Evolutionary conservation across 2,113 vertebrate genomes (phyloP).

Genomic region (Benthochromis sp.): DNA sequence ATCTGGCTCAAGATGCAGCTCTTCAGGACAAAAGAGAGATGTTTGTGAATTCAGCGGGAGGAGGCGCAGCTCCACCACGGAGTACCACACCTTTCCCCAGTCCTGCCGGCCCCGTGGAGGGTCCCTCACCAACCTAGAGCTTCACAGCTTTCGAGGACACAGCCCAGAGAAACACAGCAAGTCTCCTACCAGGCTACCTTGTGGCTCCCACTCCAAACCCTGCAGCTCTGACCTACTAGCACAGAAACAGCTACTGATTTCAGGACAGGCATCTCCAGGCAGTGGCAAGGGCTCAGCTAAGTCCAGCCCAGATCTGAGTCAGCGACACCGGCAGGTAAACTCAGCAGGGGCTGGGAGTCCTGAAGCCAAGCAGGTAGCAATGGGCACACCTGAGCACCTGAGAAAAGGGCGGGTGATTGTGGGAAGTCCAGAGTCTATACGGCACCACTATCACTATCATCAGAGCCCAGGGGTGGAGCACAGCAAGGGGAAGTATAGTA

Average conservation of each 20-base stretch:
- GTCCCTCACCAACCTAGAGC: slow-evolving; percentile 73
- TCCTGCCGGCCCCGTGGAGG: slow-evolving; percentile 62
- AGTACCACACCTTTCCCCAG: slow-evolving; percentile 76
- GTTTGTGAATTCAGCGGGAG: slow-evolving; percentile 76
- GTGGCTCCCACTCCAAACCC: slow-evolving; percentile 8
- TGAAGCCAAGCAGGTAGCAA: slow-evolving; percentile 73
- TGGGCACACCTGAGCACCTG: slow-evolving; percentile 82
- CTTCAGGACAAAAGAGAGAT: slow-evolving; percentile 38
- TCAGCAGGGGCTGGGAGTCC: slow-evolving; percentile 65
- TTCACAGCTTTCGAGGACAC: slow-evolving; percentile 73
- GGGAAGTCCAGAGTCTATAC: slow-evolving; percentile 84
- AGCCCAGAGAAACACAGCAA: slow-evolving; percentile 81
- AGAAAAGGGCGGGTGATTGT: slow-evolving; percentile 74
- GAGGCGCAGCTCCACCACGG: slow-evolving; percentile 81
- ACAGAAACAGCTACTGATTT: slow-evolving; percentile 41
- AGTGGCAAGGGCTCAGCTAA: slow-evolving; percentile 71
- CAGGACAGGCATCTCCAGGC: slow-evolving; percentile 58
- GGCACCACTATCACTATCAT: slow-evolving; percentile 79
- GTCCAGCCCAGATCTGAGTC: slow-evolving; percentile 82
- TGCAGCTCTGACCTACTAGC: slow-evolving; percentile 49
- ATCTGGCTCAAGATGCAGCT: slow-evolving; percentile 48
- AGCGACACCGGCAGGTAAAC: slow-evolving; percentile 70
- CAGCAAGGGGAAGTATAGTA: slow-evolving; percentile 67
- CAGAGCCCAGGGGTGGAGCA: slow-evolving; percentile 76
- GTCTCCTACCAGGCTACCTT: slow-evolving; percentile 65